phyloP scores from a whole-genome alignment of 2,797 vertebrate genomes.

The Holocentrus rufus region DNA sequence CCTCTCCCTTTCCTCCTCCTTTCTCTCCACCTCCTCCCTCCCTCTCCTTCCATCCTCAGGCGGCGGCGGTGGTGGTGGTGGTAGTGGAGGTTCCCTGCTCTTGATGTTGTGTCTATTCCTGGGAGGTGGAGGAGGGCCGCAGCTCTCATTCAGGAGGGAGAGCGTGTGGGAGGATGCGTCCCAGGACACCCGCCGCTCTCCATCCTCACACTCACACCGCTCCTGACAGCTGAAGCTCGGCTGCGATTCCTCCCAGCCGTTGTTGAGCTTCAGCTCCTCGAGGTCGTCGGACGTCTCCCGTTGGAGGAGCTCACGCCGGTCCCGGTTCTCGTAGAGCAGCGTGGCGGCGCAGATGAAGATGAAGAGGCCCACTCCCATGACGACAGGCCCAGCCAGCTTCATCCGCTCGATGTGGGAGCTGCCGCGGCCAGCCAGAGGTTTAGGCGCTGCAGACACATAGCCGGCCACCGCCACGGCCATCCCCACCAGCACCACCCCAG shows the following conservation, averaged over 20 bases:
- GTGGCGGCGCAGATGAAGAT: constrained; percentile 98
- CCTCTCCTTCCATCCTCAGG: constrained; percentile 27
- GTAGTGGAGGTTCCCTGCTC: constrained; percentile 15
- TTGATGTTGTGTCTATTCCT: constrained; percentile 37
- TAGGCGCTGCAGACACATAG: constrained; percentile 77
- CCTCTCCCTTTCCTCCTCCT: constrained; percentile 35
- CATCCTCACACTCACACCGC: constrained; percentile 59
- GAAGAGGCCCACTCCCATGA: constrained; percentile 97
- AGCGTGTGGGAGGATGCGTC: constrained; percentile 49
- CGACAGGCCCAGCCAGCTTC: constrained; percentile 91
- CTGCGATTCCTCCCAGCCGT: constrained; percentile 64
- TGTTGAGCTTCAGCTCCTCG: constrained; percentile 70
- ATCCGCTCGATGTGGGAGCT: constrained; percentile 86
- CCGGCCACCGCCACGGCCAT: constrained; percentile 90
- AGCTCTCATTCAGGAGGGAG: constrained; percentile 54
- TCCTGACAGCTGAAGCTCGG: constrained; percentile 57
- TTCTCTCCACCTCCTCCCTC: constrained; percentile 30
- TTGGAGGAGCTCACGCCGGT: constrained; percentile 81
- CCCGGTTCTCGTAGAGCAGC: constrained; percentile 94
- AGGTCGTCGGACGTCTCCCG: constrained; percentile 54
- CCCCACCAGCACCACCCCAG: constrained; percentile 90
- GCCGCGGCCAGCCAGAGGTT: constrained; percentile 51
- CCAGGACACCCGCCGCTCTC: constrained; percentile 62
- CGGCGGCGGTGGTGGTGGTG: constrained; percentile 2
- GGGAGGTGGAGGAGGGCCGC: constrained; percentile 30